Evolutionary conservation across 2,113 vertebrate species (phyloP).

Genomic region (Speoplatyrhinus poulsoni): DNA sequence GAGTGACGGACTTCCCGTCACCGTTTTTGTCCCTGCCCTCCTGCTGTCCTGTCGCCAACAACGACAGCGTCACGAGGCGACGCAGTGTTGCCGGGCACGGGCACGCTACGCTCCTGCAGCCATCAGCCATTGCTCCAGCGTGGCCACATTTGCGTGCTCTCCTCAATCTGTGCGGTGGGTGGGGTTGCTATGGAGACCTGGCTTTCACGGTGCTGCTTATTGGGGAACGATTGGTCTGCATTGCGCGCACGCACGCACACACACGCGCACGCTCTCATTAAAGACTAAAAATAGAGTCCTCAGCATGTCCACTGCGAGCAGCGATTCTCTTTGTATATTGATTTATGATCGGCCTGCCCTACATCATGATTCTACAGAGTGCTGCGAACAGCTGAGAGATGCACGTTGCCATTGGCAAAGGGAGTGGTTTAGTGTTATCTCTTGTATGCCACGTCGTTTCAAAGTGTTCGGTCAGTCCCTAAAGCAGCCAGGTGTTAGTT

Average conservation of each 20-base stretch:
- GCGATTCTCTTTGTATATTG: constrained; percentile 61
- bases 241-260: constrained; percentile 13
- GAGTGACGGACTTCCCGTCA: constrained; percentile 7
- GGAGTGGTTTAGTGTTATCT: background rate
- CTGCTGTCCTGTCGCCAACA: constrained; percentile 22
- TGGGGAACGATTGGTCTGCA: constrained; percentile 49
- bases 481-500: constrained; percentile 35
- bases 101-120: constrained; percentile 49
- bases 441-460: background rate
- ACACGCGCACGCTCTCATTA: constrained; percentile 23
- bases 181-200: constrained; percentile 70
- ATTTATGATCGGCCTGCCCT: constrained; percentile 58
- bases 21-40: constrained; percentile 47
- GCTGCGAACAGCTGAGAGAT: background rate
- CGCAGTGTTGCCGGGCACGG: constrained; percentile 47
- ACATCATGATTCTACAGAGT: constrained; percentile 9
- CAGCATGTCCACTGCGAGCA: constrained; percentile 28
- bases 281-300: constrained; percentile 73
- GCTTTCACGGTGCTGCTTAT: constrained; percentile 53
- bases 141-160: constrained; percentile 72
- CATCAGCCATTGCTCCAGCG: constrained; percentile 77
- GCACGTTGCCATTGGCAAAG: constrained; percentile 17
- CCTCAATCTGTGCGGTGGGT: constrained; percentile 57
- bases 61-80: constrained; percentile 23
- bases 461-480: background rate